phyloP scores from a whole-genome alignment of 2,113 vertebrate species.

The Arvicanthis niloticus region DNA sequence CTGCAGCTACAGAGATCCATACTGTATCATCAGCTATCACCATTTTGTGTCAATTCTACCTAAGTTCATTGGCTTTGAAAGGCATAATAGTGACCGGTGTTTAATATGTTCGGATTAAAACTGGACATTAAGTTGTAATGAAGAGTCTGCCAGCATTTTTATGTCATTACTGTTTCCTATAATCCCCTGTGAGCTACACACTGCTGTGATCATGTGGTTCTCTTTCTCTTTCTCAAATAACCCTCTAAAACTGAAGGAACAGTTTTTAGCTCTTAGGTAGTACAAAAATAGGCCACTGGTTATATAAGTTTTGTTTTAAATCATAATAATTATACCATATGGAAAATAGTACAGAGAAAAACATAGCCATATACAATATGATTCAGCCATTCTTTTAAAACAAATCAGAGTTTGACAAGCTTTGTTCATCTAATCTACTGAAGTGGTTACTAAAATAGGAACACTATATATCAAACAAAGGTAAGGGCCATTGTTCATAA shows the following conservation, averaged over 20 bases:
- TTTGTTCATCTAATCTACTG: constrained; percentile 16
- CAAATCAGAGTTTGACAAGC: background rate
- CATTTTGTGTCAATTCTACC: constrained; percentile 33
- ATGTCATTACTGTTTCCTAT: background rate
- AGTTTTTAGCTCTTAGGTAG: constrained; percentile 2
- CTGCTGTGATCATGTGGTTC: background rate
- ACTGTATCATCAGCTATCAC: background rate
- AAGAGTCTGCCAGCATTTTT: background rate
- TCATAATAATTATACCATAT: constrained; percentile 3
- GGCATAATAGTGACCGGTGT: constrained; percentile 1
- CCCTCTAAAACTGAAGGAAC: background rate
- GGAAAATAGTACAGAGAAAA: background rate
- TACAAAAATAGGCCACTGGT: background rate
- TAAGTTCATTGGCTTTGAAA: background rate
- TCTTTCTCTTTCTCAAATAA: background rate
- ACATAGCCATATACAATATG: background rate
- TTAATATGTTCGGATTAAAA: constrained; percentile 42
- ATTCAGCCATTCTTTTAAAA: constrained; percentile 49
- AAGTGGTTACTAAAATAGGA: constrained; percentile 39
- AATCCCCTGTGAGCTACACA: background rate
- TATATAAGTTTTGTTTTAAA: constrained; percentile 34
- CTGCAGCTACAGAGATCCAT: background rate
- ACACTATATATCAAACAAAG: background rate
- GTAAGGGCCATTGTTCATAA: background rate
- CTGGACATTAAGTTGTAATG: background rate